Base-by-base conservation (phyloP, 92 coral and sea anemone genomes). In the Palythoa grandis region DNA sequence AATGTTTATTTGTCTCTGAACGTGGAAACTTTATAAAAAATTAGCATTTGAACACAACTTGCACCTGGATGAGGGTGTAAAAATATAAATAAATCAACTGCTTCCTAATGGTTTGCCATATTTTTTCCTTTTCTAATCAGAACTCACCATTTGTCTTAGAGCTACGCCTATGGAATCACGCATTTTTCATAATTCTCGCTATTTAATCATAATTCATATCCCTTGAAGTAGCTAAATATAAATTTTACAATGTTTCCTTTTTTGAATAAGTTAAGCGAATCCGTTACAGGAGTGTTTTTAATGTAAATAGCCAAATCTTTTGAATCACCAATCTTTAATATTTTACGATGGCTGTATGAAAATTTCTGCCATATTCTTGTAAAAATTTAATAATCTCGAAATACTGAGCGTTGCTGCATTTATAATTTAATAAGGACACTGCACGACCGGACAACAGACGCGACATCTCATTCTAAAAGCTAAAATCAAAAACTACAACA, bases 381-480 rank as follows among this genome's bases (percentile, higher is more conserved):
- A 66, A 80, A 80, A 80, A 4, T 80, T 80, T 80, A 80, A 80
- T 80, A 73, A 43, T 73, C n/a, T 23, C 38, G 37, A 47, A 70
- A 8, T 56, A 65, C 24, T 80, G 74, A 47, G 70, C 72, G 70
- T 29, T 29, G 69, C 24, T 15, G 73, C 70, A 80, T 80, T 25
- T 66, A 80, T 65, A 66, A 80, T 80, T 80, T 66, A 80, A 50
- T 65, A 80, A 80, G 29, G 23, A 60, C 85, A 80, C 53, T 65
- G 73, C 63, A 22, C 3, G 74, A 80, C 7, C 22, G 66, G 48
- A 15, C 29, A 53, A 76, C 82, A 80, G 40, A 66, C 52, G 72
- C 85, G 15, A 80, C 8, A 7, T 66, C 43, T 40, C 38, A 54
- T 24, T 76, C 39, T 76, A 52, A 53, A 17, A 52, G 9, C 25